Percentiles rank a stretch among this genome's conserved stretches.
Evolutionary conservation across 2,797 vertebrate genomes (phyloP).

Genomic region (Poeciliopsis gracilis): DNA sequence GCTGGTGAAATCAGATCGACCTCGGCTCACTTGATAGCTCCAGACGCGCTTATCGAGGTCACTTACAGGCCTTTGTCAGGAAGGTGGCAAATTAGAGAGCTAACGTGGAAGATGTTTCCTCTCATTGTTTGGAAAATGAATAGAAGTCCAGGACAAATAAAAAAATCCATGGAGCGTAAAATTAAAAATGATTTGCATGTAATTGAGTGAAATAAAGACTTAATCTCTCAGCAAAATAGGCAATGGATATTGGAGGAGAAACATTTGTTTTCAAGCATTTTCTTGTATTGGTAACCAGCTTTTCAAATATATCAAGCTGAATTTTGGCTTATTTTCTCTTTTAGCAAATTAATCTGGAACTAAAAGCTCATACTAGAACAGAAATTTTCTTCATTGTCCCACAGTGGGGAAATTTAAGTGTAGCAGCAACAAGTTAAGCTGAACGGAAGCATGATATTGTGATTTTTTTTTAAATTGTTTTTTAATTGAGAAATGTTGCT

Average conservation of each 20-base stretch:
- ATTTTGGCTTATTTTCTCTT: neutral
- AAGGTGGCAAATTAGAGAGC: conserved; percentile 12
- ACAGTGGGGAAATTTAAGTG: neutral
- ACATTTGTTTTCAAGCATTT: neutral
- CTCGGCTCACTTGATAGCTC: conserved; percentile 53
- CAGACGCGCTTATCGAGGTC: conserved; percentile 47
- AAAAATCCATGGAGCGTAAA: neutral
- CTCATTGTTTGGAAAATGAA: neutral
- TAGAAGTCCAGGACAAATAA: neutral
- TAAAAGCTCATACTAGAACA: neutral
- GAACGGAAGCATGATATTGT: neutral
- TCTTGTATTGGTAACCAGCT: neutral
- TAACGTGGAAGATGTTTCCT: neutral
- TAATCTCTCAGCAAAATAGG: neutral
- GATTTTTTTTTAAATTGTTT: neutral
- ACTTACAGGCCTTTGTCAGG: conserved; percentile 32
- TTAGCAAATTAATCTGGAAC: neutral
- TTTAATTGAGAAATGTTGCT: too few relatives aligned
- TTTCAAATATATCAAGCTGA: neutral
- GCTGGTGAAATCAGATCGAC: conserved; percentile 48
- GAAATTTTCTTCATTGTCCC: neutral
- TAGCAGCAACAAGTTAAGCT: neutral
- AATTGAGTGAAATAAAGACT: neutral
- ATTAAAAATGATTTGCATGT: neutral
- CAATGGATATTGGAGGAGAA: neutral